These are phyloP conservation scores for Itoplectis maculator DNA, from an alignment of 2,888 invertebrate species.

Conservation along the genomic window DNA sequence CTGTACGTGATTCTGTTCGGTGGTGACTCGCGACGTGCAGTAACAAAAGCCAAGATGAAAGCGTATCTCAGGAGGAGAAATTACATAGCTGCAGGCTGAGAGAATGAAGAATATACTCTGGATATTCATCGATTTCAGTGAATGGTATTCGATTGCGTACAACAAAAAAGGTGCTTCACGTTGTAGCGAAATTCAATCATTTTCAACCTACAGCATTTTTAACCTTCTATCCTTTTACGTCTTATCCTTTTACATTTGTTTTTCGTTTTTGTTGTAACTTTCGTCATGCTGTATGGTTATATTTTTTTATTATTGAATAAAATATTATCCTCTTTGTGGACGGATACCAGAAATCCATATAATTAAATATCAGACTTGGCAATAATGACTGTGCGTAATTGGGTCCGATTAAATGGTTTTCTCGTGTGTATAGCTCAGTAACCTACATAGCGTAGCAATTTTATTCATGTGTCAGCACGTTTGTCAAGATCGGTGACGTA, in stretches of 20 bases:
- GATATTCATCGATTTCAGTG: not conserved
- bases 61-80: conserved; percentile 28
- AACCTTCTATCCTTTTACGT: too few relatives aligned
- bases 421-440: conserved; percentile 75
- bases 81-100: not conserved
- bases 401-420: conserved; percentile 71
- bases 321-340: not conserved
- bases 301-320: not conserved
- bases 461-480: conserved; percentile 71
- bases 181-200: not conserved
- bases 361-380: not conserved
- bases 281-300: not conserved
- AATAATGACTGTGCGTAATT: conserved; percentile 58
- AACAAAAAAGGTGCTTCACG: not conserved
- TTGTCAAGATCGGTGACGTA: not conserved
- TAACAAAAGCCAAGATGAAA: conserved; percentile 48
- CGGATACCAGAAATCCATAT: too few relatives aligned
- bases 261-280: not conserved
- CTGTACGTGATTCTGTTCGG: conserved; percentile 47
- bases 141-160: not conserved
- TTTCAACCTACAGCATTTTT: too few relatives aligned
- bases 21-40: conserved; percentile 8
- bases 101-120: conserved; percentile 8
- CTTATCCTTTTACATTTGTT: not conserved
- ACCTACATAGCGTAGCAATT: conserved; percentile 74